Base-by-base conservation (phyloP, 2,113 vertebrate genomes). In the Pelodiscus sinensis region DNA sequence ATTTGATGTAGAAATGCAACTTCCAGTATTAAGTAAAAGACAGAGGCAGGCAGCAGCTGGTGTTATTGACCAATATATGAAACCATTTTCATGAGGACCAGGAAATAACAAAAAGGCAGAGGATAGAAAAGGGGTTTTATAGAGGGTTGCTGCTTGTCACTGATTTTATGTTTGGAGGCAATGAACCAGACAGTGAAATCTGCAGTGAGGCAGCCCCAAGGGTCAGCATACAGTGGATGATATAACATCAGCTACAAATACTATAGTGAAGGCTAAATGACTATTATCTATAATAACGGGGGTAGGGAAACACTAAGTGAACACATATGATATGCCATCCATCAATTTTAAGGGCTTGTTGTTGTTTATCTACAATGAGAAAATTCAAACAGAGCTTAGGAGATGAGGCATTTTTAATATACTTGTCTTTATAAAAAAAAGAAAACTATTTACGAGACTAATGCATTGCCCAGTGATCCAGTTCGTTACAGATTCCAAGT, bases 391-490 rank as follows among this genome's bases (percentile, higher is more conserved):
- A 22, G 81, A 54, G 82, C 86, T 81, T 7, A 1, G 79, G 82
- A 90, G 86, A 79, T 62, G 81, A 88, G 78, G 38, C 82, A 44
- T 84, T 91, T 83, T 89, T 85, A 29, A 31, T 50, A 54, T 50
- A 54, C 58, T 71, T 57, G 44, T 31, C 92, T 54, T 89, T 91
- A 12, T 56, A 94, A 89, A 25, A 79, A 62, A 87, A 89, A 90
- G 79, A 94, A 86, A 35, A 89, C 44, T 92, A 5, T 52, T 85
- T 87, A 80, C 38, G 31, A 94, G 85, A 29, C 44, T 81, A 21
- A 16, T 50, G 25, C 71, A 77, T 95, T 95, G 95, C 94, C 92
- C 92, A 86, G 84, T 93, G 87, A 95, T 88, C 94, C 86, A 92
- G 85, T 96, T 96, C 91, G 91, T 92, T 4, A 55, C 35, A 44